phyloP scores from a whole-genome alignment of 2,888 invertebrate species.

The Drosophila borborema region DNA sequence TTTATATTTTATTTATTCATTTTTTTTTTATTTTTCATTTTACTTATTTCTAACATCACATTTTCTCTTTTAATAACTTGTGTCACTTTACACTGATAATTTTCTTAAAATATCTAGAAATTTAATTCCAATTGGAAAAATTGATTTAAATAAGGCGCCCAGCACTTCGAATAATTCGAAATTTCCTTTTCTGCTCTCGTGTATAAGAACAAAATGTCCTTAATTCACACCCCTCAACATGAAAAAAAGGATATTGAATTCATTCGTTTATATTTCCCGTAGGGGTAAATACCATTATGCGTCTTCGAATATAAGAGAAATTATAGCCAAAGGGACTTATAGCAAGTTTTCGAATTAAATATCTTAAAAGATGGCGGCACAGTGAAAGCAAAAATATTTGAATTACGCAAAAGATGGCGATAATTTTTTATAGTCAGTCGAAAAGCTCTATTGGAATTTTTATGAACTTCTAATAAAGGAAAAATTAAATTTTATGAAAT shows the following conservation, averaged over 20 bases:
- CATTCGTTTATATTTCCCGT: neutral
- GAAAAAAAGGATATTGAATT: neutral
- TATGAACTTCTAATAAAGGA: neutral
- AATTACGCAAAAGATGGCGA: neutral
- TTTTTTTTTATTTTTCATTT: neutral
- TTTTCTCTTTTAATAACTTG: neutral
- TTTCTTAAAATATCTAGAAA: too few relatives aligned
- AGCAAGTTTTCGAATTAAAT: neutral
- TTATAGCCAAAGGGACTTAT: slow-evolving; percentile 4
- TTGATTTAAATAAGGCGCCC: neutral
- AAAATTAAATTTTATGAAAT: neutral
- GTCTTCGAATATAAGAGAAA: neutral
- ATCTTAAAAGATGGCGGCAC: slow-evolving; percentile 1
- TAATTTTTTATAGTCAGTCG: neutral
- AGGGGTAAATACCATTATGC: neutral
- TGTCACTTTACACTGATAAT: too few relatives aligned
- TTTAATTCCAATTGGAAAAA: neutral
- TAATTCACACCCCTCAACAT: neutral
- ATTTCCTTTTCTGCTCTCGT: neutral
- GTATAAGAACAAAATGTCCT: neutral
- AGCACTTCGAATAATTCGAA: neutral
- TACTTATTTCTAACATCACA: neutral
- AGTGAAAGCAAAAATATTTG: neutral
- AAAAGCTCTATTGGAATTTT: neutral
- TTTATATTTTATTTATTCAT: neutral